Percentiles rank a stretch among this genome's conserved stretches.
phyloP scores from a whole-genome alignment of 2,113 vertebrate genomes.

The Lathamus discolor region DNA sequence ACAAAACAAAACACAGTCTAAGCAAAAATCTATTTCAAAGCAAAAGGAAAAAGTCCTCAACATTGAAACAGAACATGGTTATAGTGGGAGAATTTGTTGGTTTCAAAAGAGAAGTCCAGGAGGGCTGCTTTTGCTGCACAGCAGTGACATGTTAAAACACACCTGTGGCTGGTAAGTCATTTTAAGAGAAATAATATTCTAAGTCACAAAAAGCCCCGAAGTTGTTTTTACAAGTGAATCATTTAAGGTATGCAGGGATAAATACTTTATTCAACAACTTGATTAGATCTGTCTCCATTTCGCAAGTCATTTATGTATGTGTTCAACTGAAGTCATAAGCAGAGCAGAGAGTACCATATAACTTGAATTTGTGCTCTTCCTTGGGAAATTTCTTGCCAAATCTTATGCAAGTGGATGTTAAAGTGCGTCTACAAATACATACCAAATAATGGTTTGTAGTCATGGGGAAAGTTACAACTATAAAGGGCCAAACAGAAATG shows the following conservation, averaged over 20 bases:
- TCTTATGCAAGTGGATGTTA: not conserved
- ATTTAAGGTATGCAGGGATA: not conserved
- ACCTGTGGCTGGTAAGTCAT: not conserved
- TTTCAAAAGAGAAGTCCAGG: not conserved
- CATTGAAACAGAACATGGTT: not conserved
- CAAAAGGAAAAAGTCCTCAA: not conserved
- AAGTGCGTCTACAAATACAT: not conserved
- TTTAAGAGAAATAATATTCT: not conserved
- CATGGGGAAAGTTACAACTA: not conserved
- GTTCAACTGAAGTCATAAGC: not conserved
- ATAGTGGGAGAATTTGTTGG: not conserved
- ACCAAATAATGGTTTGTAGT: not conserved
- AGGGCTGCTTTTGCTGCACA: not conserved
- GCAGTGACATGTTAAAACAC: not conserved
- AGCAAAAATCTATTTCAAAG: not conserved
- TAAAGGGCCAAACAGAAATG: not conserved
- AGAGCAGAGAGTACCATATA: not conserved
- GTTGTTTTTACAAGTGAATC: not conserved
- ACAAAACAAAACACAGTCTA: not conserved
- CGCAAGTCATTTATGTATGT: not conserved
- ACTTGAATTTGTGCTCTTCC: not conserved
- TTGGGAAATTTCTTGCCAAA: not conserved
- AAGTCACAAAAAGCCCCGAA: not conserved
- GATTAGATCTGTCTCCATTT: not conserved
- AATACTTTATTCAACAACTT: not conserved